Evolutionary conservation across 2,888 invertebrate species (phyloP).

Genomic region (Chaitophorus viminalis): DNA sequence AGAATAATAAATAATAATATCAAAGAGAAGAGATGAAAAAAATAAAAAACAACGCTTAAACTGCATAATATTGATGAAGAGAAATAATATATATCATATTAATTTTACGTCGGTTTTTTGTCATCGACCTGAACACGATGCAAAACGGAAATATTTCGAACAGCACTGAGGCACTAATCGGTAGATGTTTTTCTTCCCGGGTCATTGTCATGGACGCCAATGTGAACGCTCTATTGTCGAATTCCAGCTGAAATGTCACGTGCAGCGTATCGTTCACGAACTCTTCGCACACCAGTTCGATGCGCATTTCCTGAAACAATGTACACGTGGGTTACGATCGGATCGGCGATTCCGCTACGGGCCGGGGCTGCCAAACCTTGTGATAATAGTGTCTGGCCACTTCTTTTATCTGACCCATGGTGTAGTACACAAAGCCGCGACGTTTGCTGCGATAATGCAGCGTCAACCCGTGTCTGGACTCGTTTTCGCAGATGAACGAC

Average conservation of each 20-base stretch:
- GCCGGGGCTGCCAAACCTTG: slow-evolving; percentile 69
- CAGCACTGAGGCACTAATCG: slow-evolving; percentile 87
- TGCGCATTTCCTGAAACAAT: slow-evolving; percentile 77
- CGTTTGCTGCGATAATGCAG: slow-evolving; percentile 93
- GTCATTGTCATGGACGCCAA: slow-evolving; percentile 86
- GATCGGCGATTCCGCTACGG: background rate
- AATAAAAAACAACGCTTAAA: background rate
- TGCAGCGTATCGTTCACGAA: slow-evolving; percentile 90
- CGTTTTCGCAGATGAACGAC: slow-evolving; percentile 96
- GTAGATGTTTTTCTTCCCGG: slow-evolving; percentile 86
- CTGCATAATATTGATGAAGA: slow-evolving; percentile 26
- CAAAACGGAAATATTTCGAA: slow-evolving; percentile 99
- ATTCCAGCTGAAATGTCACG: slow-evolving; percentile 91
- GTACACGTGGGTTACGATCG: background rate
- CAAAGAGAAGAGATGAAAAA: too few species aligned
- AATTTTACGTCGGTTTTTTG: slow-evolving; percentile 48
- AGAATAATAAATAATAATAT: too few species aligned
- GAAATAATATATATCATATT: slow-evolving; percentile 52
- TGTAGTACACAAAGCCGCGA: slow-evolving; percentile 93
- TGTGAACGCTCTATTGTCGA: slow-evolving; percentile 92
- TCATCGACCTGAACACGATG: slow-evolving; percentile 89
- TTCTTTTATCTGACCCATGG: slow-evolving; percentile 94
- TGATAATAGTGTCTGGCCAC: slow-evolving; percentile 94
- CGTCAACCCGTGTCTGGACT: slow-evolving; percentile 89
- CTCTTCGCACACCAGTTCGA: slow-evolving; percentile 88